A percentile compares a stretch with the other conserved stretches of the same genome.
Conservation (phyloP, 1,140 invertebrate genomes). For the Ceratitis capitata region DNA sequence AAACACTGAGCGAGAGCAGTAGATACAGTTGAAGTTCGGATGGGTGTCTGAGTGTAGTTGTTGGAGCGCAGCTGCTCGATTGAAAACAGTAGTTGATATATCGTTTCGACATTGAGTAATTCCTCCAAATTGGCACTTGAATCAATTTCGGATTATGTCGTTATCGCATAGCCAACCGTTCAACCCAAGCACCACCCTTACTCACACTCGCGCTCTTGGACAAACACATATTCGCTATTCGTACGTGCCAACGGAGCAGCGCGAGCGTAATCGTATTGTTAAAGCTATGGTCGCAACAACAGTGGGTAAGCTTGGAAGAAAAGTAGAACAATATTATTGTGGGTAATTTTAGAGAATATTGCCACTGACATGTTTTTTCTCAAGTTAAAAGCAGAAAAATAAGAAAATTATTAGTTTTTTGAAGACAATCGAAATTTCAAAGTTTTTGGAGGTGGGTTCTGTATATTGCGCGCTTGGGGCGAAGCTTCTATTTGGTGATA, state of each 20-base stretch:
- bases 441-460: too few relatives aligned
- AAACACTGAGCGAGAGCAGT: neutral
- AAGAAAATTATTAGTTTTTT: too few relatives aligned
- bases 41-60: neutral
- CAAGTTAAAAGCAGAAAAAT: too few relatives aligned
- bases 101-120: conserved; percentile 44
- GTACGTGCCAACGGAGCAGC: neutral
- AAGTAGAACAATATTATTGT: neutral
- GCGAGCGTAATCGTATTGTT: neutral
- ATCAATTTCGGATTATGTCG: conserved; percentile 46
- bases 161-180: conserved; percentile 42
- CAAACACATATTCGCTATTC: neutral
- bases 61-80: neutral
- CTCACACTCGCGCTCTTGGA: neutral
- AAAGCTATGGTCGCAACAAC: too few relatives aligned
- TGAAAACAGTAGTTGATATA: conserved; percentile 35
- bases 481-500: too few relatives aligned
- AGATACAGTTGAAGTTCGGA: neutral
- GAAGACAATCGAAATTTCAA: too few relatives aligned
- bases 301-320: neutral
- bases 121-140: conserved; percentile 45
- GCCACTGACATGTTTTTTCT: too few relatives aligned
- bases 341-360: too few relatives aligned
- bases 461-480: too few relatives aligned
- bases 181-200: neutral